These are phyloP conservation scores for Yponomeuta evonymella DNA, from an alignment of 2,888 invertebrate genomes.

Conservation along the genomic window DNA sequence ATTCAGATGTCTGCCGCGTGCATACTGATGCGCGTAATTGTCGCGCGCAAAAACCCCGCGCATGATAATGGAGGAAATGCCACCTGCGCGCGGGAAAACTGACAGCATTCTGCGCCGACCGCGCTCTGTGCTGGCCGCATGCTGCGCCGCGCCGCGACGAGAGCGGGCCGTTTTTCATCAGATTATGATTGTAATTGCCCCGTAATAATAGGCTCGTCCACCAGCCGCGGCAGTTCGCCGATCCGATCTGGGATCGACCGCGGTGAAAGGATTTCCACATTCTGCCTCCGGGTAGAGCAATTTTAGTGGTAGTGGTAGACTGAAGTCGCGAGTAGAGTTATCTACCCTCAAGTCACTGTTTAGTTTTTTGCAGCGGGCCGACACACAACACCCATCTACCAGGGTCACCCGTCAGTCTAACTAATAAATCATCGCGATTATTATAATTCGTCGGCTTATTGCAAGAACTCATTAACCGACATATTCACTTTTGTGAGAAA, in stretches of 20 bases:
- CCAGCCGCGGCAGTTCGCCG: neutral
- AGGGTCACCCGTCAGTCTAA: too few species aligned
- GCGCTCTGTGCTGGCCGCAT: slow-evolving; percentile 24
- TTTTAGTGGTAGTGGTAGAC: neutral
- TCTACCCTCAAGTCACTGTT: too few species aligned
- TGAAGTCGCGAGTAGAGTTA: too few species aligned
- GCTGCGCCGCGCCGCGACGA: slow-evolving; percentile 10
- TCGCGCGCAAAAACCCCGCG: slow-evolving; percentile 57
- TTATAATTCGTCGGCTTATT: too few species aligned
- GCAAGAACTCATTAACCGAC: too few species aligned
- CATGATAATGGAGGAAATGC: slow-evolving; percentile 65
- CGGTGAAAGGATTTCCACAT: neutral
- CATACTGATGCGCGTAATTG: slow-evolving; percentile 68
- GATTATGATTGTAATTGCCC: slow-evolving; percentile 13
- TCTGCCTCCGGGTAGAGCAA: neutral
- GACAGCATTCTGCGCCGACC: slow-evolving; percentile 38
- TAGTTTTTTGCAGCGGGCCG: too few species aligned
- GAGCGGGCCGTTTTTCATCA: slow-evolving; percentile 4
- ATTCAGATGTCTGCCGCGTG: slow-evolving; percentile 46
- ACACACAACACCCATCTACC: too few species aligned
- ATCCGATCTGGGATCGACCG: neutral
- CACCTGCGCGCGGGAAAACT: slow-evolving; percentile 49
- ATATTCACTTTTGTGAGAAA: too few species aligned
- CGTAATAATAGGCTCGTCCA: slow-evolving; percentile 4
- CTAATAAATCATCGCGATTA: too few species aligned